These are phyloP conservation scores for Elgaria multicarinata DNA, from an alignment of 2,113 vertebrate genomes.

Conservation along the genomic window DNA sequence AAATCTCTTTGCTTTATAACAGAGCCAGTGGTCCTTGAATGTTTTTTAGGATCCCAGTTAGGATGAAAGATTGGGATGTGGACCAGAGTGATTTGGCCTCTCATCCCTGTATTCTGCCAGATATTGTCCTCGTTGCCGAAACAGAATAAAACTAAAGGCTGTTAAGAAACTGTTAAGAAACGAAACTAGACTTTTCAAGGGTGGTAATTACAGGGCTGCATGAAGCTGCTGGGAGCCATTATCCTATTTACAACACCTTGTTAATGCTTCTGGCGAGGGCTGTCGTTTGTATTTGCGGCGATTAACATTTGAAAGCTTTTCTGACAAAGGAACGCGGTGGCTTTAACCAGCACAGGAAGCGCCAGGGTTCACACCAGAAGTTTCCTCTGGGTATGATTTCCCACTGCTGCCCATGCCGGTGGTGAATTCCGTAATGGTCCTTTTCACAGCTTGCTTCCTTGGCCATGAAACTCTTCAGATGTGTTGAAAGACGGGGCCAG, in stretches of 20 bases:
- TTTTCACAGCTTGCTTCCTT: slow-evolving; percentile 12
- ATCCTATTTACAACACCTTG: slow-evolving; percentile 53
- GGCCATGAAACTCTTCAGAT: not conserved
- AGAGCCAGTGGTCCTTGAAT: too few species aligned
- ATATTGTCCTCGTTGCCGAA: not conserved
- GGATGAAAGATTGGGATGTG: not conserved
- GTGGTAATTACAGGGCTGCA: slow-evolving; percentile 41
- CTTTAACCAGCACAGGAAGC: slow-evolving; percentile 31
- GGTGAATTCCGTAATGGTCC: not conserved
- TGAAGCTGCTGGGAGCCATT: slow-evolving; percentile 51
- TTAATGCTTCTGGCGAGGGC: slow-evolving; percentile 24
- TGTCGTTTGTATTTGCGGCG: slow-evolving; percentile 51
- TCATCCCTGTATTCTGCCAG: not conserved
- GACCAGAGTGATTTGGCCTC: not conserved
- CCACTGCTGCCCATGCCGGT: slow-evolving; percentile 28
- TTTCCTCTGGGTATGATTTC: slow-evolving; percentile 31
- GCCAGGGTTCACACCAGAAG: slow-evolving; percentile 18
- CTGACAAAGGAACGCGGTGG: slow-evolving; percentile 36
- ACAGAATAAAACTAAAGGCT: not conserved
- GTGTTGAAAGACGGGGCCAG: not conserved
- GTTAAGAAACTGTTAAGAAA: not conserved
- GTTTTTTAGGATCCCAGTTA: not conserved
- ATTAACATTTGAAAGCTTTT: slow-evolving; percentile 39
- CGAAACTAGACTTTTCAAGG: slow-evolving; percentile 13
- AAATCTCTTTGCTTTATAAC: too few species aligned